phyloP scores from a whole-genome alignment of 2,113 vertebrate species.

The Psilopsiagon aymara region DNA sequence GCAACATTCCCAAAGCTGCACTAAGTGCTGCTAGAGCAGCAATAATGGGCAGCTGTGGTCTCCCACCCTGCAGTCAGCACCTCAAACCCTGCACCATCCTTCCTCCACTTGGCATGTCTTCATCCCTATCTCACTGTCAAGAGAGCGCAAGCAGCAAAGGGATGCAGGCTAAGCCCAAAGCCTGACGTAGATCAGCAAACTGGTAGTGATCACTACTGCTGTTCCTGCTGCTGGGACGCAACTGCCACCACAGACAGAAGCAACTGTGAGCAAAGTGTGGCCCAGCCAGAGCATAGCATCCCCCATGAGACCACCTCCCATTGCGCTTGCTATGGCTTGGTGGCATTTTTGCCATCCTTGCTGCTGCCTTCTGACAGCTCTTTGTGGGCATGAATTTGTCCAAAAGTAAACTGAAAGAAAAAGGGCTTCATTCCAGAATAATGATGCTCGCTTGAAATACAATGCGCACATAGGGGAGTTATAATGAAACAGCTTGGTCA shows the following conservation, averaged over 20 bases:
- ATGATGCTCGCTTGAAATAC: background rate
- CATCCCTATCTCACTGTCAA: background rate
- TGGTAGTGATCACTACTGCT: background rate
- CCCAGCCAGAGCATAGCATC: background rate
- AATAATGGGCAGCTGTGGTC: fast-evolving
- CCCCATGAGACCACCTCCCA: background rate
- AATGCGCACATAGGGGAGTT: fast-evolving
- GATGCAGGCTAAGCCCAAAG: background rate
- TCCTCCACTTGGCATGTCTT: background rate
- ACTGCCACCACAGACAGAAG: background rate
- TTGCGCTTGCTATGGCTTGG: background rate
- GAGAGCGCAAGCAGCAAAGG: background rate
- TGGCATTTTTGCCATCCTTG: background rate
- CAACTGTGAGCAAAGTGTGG: background rate
- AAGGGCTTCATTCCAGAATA: background rate
- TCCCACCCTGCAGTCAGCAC: background rate
- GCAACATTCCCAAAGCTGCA: background rate
- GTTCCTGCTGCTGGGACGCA: background rate
- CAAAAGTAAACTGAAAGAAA: background rate
- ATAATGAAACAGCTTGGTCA: background rate
- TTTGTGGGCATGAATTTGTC: fast-evolving
- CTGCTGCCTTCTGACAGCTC: background rate
- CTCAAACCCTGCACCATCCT: background rate
- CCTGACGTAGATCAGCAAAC: background rate
- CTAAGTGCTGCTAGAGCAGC: fast-evolving